Evolutionary conservation across 2,113 vertebrate genomes (phyloP).

Genomic region (Otolemur garnettii): DNA sequence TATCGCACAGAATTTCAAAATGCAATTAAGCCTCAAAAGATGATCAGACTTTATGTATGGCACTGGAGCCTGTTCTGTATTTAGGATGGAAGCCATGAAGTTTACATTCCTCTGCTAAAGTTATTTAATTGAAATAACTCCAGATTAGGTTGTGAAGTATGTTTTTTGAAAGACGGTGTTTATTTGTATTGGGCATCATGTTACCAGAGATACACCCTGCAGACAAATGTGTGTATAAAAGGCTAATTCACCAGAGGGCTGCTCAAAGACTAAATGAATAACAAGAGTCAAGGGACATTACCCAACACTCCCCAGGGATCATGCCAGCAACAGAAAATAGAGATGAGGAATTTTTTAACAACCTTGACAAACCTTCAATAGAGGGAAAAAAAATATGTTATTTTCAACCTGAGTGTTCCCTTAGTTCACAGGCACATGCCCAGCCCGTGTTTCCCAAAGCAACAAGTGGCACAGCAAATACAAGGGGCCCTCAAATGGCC

Average conservation of each 20-base stretch:
- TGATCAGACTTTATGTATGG: background rate
- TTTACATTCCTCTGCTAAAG: too few relatives aligned
- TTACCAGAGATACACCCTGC: background rate
- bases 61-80: background rate
- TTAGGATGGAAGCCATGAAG: background rate
- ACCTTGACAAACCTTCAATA: background rate
- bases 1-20: background rate
- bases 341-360: background rate
- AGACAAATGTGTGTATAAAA: background rate
- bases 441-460: background rate
- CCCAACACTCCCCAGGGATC: background rate
- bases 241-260: background rate
- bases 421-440: background rate
- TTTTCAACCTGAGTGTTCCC: background rate
- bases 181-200: background rate
- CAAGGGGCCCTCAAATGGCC: background rate
- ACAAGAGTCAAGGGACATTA: background rate
- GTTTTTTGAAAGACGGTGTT: conserved; percentile 1
- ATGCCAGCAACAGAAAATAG: background rate
- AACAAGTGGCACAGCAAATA: background rate
- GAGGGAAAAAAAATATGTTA: background rate
- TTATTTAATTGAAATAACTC: background rate
- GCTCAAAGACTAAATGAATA: background rate
- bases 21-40: background rate
- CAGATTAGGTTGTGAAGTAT: background rate